These are phyloP conservation scores for Cnemophilus loriae DNA, from an alignment of 2,113 vertebrate species.

Conservation along the genomic window DNA sequence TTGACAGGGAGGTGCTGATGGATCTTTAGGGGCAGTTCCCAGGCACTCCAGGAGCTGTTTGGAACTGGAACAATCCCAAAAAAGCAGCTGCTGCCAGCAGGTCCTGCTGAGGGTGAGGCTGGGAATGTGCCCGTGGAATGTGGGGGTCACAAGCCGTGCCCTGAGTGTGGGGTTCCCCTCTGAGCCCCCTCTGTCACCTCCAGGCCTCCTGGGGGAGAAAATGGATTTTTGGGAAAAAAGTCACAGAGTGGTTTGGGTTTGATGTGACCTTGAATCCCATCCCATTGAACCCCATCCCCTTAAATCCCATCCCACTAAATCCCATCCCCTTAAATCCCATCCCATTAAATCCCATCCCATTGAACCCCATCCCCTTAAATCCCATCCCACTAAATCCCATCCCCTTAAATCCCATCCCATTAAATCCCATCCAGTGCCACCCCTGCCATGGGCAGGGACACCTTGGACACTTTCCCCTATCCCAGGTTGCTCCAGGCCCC, in stretches of 20 bases:
- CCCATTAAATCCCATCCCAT: too few species aligned
- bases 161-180: neutral
- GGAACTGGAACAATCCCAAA: neutral
- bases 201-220: neutral
- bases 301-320: neutral
- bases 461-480: neutral
- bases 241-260: neutral
- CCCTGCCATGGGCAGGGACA: neutral
- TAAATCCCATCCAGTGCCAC: neutral
- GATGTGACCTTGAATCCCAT: neutral
- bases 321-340: neutral
- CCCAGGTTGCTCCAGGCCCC: neutral
- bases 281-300: neutral
- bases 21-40: neutral
- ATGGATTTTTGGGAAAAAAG: neutral
- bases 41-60: neutral
- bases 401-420: neutral
- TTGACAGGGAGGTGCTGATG: neutral
- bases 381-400: neutral
- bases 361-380: rapidly evolving
- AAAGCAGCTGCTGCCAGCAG: neutral
- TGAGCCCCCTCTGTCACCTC: neutral
- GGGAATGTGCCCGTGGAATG: neutral
- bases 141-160: rapidly evolving
- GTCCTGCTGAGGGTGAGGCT: neutral